Evolutionary conservation across 2,888 invertebrate genomes (phyloP).

Genomic region (Spodoptera littoralis): DNA sequence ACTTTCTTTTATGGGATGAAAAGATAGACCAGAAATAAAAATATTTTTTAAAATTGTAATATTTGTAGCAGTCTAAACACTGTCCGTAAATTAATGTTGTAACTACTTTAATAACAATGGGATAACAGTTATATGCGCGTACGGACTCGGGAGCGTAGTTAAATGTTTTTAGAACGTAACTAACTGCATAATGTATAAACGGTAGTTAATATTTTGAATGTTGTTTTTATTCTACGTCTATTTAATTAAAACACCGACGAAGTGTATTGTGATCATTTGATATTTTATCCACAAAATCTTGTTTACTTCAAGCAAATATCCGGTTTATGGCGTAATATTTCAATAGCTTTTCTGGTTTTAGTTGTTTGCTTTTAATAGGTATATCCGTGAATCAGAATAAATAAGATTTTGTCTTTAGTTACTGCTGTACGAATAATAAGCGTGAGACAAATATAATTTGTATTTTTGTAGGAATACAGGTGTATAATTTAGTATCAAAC

Average conservation of each 20-base stretch:
- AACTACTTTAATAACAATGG: slow-evolving; percentile 4
- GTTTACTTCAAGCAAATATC: too few species aligned
- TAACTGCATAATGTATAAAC: slow-evolving; percentile 9
- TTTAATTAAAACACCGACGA: neutral
- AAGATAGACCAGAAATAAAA: neutral
- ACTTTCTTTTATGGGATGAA: slow-evolving; percentile 6
- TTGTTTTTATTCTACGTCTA: slow-evolving; percentile 2
- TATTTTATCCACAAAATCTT: too few species aligned
- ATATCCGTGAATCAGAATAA: too few species aligned
- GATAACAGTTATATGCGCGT: slow-evolving; percentile 1
- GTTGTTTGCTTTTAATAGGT: too few species aligned
- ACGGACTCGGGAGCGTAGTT: neutral
- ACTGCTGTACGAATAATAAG: too few species aligned
- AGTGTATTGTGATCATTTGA: neutral
- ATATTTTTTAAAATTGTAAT: neutral
- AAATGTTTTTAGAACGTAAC: slow-evolving; percentile 30
- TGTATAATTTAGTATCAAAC: neutral
- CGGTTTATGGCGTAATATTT: too few species aligned
- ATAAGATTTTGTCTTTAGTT: too few species aligned
- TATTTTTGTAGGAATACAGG: too few species aligned
- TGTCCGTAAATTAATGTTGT: neutral
- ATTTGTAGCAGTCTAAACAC: neutral
- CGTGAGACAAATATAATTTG: too few species aligned
- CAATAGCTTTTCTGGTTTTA: too few species aligned
- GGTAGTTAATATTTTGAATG: slow-evolving; percentile 1